Evolutionary conservation across 1,140 invertebrate genomes (phyloP).

Genomic region (Bombus confusus): DNA sequence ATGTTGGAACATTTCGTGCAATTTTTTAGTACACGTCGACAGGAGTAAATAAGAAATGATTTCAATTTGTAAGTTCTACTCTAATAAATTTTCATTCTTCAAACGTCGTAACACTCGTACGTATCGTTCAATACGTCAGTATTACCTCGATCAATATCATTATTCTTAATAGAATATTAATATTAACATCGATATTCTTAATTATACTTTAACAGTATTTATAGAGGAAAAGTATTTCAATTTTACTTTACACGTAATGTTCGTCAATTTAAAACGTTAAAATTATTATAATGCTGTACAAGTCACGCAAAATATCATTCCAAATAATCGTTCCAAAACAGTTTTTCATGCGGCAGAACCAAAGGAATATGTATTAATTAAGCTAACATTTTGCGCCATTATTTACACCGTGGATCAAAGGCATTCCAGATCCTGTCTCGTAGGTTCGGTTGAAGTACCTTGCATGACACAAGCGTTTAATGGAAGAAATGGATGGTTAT

Average conservation of each 20-base stretch:
- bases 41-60: background rate
- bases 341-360: conserved; percentile 16
- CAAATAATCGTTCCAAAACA: background rate
- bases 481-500: background rate
- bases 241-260: conserved; percentile 5
- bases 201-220: background rate
- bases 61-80: no score
- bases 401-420: background rate
- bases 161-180: no score
- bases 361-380: background rate
- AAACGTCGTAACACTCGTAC: no score
- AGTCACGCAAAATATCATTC: background rate
- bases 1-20: conserved; percentile 25
- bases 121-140: no score
- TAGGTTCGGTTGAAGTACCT: background rate
- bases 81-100: no score
- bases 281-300: background rate
- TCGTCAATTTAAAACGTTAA: background rate
- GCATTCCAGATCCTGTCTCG: background rate
- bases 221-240: background rate
- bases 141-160: no score
- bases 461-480: background rate
- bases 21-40: background rate
- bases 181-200: no score
- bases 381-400: background rate